phyloP scores from a whole-genome alignment of 2,113 vertebrate species.

The Mobula hypostoma region DNA sequence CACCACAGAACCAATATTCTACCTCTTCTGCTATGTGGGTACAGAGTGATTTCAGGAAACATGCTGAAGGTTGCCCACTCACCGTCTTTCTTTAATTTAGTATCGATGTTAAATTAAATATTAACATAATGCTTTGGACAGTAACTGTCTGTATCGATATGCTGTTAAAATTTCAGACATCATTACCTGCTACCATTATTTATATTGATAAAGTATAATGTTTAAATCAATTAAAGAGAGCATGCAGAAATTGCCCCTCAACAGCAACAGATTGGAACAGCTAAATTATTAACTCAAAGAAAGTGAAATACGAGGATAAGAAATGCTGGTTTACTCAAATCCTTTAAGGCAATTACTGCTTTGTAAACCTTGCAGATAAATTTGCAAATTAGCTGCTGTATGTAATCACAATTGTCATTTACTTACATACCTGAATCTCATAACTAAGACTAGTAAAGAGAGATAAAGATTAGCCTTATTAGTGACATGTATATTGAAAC shows the following conservation, averaged over 20 bases:
- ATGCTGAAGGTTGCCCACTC: not conserved
- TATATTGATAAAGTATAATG: constrained; percentile 4
- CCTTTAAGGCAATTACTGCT: not conserved
- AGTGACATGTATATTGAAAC: too few relatives aligned
- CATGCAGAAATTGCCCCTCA: not conserved
- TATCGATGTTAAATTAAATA: constrained; percentile 3
- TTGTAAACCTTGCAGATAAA: not conserved
- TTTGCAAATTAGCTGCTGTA: not conserved
- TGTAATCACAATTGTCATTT: not conserved
- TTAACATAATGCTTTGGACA: constrained; percentile 11
- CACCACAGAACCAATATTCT: not conserved
- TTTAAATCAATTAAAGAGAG: constrained; percentile 11
- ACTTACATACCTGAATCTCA: not conserved
- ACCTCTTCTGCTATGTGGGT: not conserved
- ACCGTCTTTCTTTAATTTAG: constrained; percentile 5
- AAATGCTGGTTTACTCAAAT: not conserved
- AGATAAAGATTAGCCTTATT: too few relatives aligned
- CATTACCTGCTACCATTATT: not conserved
- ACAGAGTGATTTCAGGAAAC: not conserved
- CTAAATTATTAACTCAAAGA: not conserved
- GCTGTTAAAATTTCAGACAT: constrained; percentile 14
- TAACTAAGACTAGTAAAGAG: not conserved
- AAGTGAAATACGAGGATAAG: not conserved
- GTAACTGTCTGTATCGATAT: not conserved
- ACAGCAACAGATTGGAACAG: not conserved